Evolutionary conservation across 2,888 invertebrate species (phyloP), one percentile per base, ranked within the genome.

Genomic region (Hymenopus coronatus): DNA sequence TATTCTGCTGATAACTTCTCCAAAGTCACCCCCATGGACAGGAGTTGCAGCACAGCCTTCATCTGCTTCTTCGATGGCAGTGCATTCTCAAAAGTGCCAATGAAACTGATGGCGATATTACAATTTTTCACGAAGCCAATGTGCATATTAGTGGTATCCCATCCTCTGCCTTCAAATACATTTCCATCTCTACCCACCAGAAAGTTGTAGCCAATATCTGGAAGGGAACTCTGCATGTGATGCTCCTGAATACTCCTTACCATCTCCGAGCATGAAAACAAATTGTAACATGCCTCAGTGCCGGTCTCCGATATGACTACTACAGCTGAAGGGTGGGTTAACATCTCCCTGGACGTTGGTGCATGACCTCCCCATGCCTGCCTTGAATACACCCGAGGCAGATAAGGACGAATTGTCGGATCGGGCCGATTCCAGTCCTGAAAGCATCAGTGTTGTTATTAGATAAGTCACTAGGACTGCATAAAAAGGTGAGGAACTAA

Each of bases 181-280:
- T 95, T 94, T 0, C 97, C 97, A 92, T 97, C 97, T 7, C 97
- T 97, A 0, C 97, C 97, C 3, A 97, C 95, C 3, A 97, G 93
- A 91, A 97, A 98, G 92, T 97, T 97, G 92, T 97, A 97, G 0
- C 94, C 96, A 40, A 97, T 97, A 92, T 97, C 97, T 89, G 93
- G 94, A 94, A 96, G 96, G 0, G 93, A 92, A 89, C 92, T 93
- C 91, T 96, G 96, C 81, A 97, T 96, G 92, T 97, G 97, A 91
- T 94, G 96, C 30, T 93, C 94, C 92, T 97, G 97, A 86, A 96
- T 95, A 40, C 94, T 92, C 25, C 96, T 94, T 2, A 90, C 86
- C 25, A 82, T 3, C 25, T 54, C 46, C 25, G 89, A 30, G 85
- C 91, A 91, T 20, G 88, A 81, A 91, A 95, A 95, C 93, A 94